Evolutionary conservation across 1,140 invertebrate species (phyloP).

Genomic region (Ericerus pela): DNA sequence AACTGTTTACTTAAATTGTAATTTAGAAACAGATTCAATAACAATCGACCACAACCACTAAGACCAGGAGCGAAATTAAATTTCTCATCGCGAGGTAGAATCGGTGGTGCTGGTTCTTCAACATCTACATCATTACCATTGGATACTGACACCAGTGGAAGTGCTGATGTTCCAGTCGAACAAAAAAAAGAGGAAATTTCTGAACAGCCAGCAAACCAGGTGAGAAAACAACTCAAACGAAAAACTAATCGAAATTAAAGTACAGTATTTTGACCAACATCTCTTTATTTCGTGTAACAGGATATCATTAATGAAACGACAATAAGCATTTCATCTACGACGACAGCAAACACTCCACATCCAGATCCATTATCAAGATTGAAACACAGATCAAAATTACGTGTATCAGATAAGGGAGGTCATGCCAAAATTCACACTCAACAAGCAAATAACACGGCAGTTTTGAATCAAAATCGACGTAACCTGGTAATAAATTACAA

Average conservation of each 20-base stretch:
- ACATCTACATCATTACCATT: neutral
- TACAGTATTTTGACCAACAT: no score
- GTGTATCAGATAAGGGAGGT: neutral
- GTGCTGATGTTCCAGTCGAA: neutral
- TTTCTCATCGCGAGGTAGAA: neutral
- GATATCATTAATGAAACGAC: neutral
- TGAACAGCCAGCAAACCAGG: neutral
- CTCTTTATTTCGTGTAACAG: no score
- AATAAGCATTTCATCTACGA: neutral
- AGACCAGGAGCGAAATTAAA: neutral
- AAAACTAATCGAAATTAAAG: no score
- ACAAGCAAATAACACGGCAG: neutral
- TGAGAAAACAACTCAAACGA: no score
- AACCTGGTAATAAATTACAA: neutral
- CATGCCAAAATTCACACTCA: slow-evolving; percentile 2
- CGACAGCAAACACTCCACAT: neutral
- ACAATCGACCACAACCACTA: neutral
- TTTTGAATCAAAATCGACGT: neutral
- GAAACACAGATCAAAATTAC: neutral
- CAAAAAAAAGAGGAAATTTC: neutral
- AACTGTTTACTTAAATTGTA: no score
- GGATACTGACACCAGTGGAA: neutral
- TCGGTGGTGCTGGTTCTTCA: neutral
- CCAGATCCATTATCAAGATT: neutral
- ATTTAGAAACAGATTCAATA: neutral